A percentile compares a stretch with the other conserved stretches of the same genome.
phyloP scores from a whole-genome alignment of 1,140 invertebrate genomes.

The Drosophila lacertosa region DNA sequence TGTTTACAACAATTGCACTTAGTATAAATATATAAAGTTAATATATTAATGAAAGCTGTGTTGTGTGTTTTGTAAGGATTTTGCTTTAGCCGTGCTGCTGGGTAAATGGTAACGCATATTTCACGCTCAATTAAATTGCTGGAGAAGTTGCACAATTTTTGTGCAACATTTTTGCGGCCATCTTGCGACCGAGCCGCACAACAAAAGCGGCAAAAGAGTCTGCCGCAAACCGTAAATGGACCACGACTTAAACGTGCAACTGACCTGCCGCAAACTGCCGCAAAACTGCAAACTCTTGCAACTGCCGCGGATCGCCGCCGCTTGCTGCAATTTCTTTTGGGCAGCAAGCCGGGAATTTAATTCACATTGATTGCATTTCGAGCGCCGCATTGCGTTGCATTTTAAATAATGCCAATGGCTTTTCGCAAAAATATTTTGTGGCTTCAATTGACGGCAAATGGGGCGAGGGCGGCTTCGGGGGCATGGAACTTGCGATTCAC shows the following conservation, averaged over 20 bases:
- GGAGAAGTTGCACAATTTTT: slow-evolving; percentile 41
- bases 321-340: slow-evolving; percentile 45
- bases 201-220: neutral
- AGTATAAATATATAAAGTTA: too few species aligned
- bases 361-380: slow-evolving; percentile 81
- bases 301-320: neutral
- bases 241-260: slow-evolving; percentile 26
- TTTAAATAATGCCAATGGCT: slow-evolving; percentile 80
- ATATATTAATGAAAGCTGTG: too few species aligned
- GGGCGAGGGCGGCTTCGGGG: neutral
- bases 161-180: slow-evolving; percentile 70
- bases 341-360: slow-evolving; percentile 71
- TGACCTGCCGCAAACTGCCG: slow-evolving; percentile 19
- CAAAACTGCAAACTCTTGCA: too few species aligned
- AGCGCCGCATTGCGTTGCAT: slow-evolving; percentile 79
- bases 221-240: slow-evolving; percentile 22
- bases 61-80: neutral
- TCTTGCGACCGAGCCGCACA: neutral
- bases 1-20: too few species aligned
- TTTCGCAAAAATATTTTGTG: slow-evolving; percentile 58
- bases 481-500: neutral
- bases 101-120: slow-evolving; percentile 47
- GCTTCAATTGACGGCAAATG: slow-evolving; percentile 35
- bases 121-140: slow-evolving; percentile 75
- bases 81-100: neutral